Base-by-base conservation (phyloP, 1,140 invertebrate genomes). In the Drosophila albomicans region DNA sequence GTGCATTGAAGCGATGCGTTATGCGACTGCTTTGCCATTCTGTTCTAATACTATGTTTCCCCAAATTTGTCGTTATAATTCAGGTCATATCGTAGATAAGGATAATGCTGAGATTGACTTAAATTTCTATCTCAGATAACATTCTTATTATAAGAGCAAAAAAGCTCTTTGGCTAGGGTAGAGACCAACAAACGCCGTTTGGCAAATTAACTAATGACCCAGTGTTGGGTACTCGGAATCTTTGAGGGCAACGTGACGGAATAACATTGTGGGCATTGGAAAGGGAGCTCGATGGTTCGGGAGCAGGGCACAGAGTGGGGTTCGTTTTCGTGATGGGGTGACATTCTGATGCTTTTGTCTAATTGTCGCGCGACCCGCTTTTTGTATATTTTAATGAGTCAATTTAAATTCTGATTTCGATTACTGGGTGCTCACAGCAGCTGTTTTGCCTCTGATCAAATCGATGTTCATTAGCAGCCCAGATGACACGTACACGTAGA, bases 331-430 rank as follows among this genome's bases (percentile, higher is more conserved):
- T 35, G 52, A 30, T 16, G 13, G 32, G 63, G 11, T 25, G 52
- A 58, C 30, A 16, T 62, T 32, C 59, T 30, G 25, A 71, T 41
- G 64, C 85, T 74, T 80, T 89, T 88, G 84, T 85, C 89, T 88
- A 89, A 88, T 88, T 88, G 84, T 88, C 85, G 78, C 73, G 84
- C 85, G 84, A 79, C 84, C 80, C 84, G 80, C 84, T 87, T 87
- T 87, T 88, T 88, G 80, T 78, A 82, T 56, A 71, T 89, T 88
- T 88, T 88, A 88, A 88, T 88, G 84, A 88, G 84, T 88, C 84
- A 88, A 88, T 88, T 88, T 88, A 88, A 88, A 88, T 88, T 88
- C 84, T 81, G 85, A 88, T 88, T 89, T 88, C 81, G 85, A 88
- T 89, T 88, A 80, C 81, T 81, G 80, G 52, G 41, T 67, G 35